A percentile compares a stretch with the other conserved stretches of the same genome.
Conservation (phyloP, 1,140 invertebrate genomes). For the Zaprionus ornatus region DNA sequence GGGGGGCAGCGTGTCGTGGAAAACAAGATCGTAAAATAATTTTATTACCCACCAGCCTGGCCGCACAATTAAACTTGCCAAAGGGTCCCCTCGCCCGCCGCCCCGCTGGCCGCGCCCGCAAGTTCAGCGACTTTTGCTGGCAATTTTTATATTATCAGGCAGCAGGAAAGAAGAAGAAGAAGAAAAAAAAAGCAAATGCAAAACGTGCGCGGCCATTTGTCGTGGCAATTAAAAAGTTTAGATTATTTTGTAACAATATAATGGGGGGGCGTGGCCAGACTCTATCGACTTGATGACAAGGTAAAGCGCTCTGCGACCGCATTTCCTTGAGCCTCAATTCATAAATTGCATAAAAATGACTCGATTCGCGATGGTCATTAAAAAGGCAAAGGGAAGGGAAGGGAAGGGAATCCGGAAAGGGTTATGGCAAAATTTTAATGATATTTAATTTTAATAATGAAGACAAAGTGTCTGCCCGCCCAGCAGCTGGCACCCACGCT, state of each 20-base stretch:
- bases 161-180: constrained; percentile 7
- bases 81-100: neutral
- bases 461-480: constrained; percentile 36
- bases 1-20: constrained; percentile 22
- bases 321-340: constrained; percentile 28
- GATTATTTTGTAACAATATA: constrained; percentile 72
- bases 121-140: constrained; percentile 47
- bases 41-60: constrained; percentile 75
- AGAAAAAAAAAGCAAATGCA: constrained; percentile 39
- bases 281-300: constrained; percentile 51
- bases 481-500: constrained; percentile 1
- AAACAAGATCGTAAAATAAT: constrained; percentile 77
- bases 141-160: constrained; percentile 54
- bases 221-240: constrained; percentile 77
- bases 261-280: constrained; percentile 36
- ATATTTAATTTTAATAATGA: constrained; percentile 50
- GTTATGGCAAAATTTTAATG: constrained; percentile 42
- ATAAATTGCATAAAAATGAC: constrained; percentile 49
- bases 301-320: constrained; percentile 18
- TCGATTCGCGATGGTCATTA: constrained; percentile 13
- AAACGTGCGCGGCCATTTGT: constrained; percentile 66
- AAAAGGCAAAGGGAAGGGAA: constrained; percentile 1
- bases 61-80: constrained; percentile 74
- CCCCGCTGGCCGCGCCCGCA: neutral
- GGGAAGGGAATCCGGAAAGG: neutral